Evolutionary conservation across 2,797 vertebrate genomes (phyloP).

Genomic region (Chaetodon trifasciatus): DNA sequence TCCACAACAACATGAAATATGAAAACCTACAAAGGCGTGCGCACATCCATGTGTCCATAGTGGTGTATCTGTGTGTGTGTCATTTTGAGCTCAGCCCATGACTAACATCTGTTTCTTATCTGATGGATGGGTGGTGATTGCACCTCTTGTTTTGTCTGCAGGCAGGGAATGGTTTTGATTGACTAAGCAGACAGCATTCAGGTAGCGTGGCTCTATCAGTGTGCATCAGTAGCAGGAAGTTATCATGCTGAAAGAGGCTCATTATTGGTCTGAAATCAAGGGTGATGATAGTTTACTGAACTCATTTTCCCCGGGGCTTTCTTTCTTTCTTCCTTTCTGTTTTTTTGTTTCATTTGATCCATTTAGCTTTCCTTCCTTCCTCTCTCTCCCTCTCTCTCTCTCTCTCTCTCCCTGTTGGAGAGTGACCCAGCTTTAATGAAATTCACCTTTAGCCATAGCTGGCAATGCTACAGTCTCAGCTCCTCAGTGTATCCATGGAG

Average conservation of each 20-base stretch:
- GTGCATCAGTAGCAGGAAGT: slow-evolving; percentile 76
- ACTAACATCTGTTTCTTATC: slow-evolving; percentile 80
- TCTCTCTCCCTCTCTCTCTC: background rate
- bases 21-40: slow-evolving; percentile 27
- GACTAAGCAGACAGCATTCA: slow-evolving; percentile 74
- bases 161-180: slow-evolving; percentile 76
- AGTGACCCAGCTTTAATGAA: slow-evolving; percentile 62
- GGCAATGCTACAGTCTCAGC: slow-evolving; percentile 39
- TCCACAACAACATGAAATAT: slow-evolving; percentile 57
- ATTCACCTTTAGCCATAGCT: slow-evolving; percentile 60
- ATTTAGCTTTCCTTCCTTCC: slow-evolving; percentile 6
- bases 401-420: slow-evolving; percentile 41
- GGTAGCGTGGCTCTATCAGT: slow-evolving; percentile 69
- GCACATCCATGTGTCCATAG: background rate
- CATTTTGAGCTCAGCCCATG: slow-evolving; percentile 44
- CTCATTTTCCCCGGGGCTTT: slow-evolving; percentile 5
- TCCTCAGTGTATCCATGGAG: slow-evolving; percentile 32
- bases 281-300: slow-evolving; percentile 68
- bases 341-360: slow-evolving; percentile 25
- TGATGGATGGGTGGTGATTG: slow-evolving; percentile 77
- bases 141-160: slow-evolving; percentile 81
- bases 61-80: slow-evolving; percentile 45
- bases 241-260: slow-evolving; percentile 65
- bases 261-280: slow-evolving; percentile 62
- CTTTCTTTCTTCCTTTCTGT: slow-evolving; percentile 18